A percentile compares a stretch with the other conserved stretches of the same genome.
Conservation (phyloP, 2,113 vertebrate genomes). For the Microcebus tavaratra region DNA sequence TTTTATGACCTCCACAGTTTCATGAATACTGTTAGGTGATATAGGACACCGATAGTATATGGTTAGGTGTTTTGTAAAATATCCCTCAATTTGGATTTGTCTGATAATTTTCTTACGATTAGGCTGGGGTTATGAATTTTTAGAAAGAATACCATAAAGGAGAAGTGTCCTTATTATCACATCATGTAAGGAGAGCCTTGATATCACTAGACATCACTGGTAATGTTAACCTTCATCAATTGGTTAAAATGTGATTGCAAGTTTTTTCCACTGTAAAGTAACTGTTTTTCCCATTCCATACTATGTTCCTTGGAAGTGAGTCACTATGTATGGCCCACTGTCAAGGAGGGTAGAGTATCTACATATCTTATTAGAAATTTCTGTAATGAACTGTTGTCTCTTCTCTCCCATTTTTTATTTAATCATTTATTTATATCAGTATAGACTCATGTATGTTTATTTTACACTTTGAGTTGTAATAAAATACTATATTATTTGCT, state of each 20-base stretch:
- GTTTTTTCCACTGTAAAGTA: not conserved
- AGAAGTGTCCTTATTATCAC: not conserved
- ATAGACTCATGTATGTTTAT: not conserved
- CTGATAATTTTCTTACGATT: not conserved
- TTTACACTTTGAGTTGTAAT: not conserved
- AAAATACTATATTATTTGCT: not conserved
- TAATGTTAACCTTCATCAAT: not conserved
- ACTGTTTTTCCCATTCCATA: not conserved
- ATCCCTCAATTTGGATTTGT: not conserved
- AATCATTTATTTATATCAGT: not conserved
- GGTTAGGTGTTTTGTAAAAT: not conserved
- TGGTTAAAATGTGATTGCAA: not conserved
- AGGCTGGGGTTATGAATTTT: not conserved
- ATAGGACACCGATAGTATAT: too few species aligned
- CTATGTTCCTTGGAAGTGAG: not conserved
- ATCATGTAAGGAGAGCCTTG: not conserved
- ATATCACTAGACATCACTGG: not conserved
- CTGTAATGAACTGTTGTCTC: not conserved
- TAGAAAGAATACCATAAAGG: not conserved
- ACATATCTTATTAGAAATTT: not conserved
- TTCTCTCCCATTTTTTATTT: not conserved
- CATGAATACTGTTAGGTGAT: not conserved
- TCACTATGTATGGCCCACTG: not conserved
- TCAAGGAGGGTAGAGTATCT: not conserved
- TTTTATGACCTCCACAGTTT: not conserved